Evolutionary conservation across 92 coral and sea anemone species (phyloP), one percentile per base, ranked within the genome.

Genomic region (Plumapathes pennacea): DNA sequence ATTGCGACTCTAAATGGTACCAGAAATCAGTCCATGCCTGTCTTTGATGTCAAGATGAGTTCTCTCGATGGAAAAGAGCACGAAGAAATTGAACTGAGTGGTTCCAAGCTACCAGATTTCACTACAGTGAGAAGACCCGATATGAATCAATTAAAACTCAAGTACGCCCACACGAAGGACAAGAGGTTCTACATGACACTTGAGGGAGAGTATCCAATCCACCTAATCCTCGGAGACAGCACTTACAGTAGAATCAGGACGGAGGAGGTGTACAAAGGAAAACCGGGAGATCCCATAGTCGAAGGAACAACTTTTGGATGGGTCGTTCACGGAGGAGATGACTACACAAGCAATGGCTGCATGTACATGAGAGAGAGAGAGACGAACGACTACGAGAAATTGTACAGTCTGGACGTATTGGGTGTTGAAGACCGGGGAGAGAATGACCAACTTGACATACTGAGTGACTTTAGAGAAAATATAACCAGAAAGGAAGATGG

Each of bases 291-390:
- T 26, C 76, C 71, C 4, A 71, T 58, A 23, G 78, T 78, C 9
- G 77, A 70, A 25, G 68, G 60, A 18, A 70, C 53, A 2, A 33
- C 77, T 1, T 70, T 59, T 37, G 60, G 70, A 26, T 51, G 69
- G 79, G 61, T 70, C 17, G 28, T 70, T 21, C 80, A 79, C 12
- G 80, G 74, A 10, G 74, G n/a, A n/a, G 76, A 67, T 10, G 61
- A 40, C 32, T 51, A 51, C 25, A 34, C 44, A 32, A 38, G 67
- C 25, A 38, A 40, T 6, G 41, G 15, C 5, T 77, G 85, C 28
- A 71, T 70, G 90, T 77, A 36, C 32, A 18, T 54, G 24, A n/a
- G n/a, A n/a, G 79, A 20, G 12, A 6, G 56, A 38, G 57, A 65
- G 42, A 47, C 37, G 7, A 18, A 11, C 46, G 64, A 67, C 11